Base-by-base conservation (phyloP, 92 coral and sea anemone species). In the Parazoanthus darwini region DNA sequence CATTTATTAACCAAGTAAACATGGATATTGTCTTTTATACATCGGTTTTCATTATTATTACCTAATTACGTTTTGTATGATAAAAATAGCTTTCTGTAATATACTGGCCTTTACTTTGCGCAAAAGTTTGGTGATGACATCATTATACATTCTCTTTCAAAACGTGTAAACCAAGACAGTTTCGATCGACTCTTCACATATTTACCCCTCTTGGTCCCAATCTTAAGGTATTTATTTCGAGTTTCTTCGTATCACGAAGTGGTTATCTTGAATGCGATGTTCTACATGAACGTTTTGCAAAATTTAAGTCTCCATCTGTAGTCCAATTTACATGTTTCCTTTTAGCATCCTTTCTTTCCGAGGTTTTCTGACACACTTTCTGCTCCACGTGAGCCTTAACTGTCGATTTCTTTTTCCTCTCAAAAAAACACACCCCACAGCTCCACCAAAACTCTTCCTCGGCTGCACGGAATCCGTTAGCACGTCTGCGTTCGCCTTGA, bases 371-470 rank as follows among this genome's bases (percentile, higher is more conserved):
- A 82, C 94, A 92, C 14, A 92, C 92, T 8, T 82, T 70, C 51
- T 89, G 92, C 26, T 86, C 88, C 38, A 92, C 74, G 56, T 92
- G 92, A 33, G 92, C 92, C 72, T 82, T 89, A 9, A 92, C 90
- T 13, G 94, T 89, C 66, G 92, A 92, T 86, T 92, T 92, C 76
- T 92, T 92, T 74, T 82, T 88, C 13, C 90, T 82, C 85, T 92
- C 92, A 56, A 92, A 92, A 50, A 80, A 92, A 46, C 94, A 92
- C 37, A 76, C 75, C 2, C 92, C 94, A 77, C 94, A 92, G 42
- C 92, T 88, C 92, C 94, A 92, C 88, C 88, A 89, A 46, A 86
- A 86, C 42, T 70, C 80, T 39, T 86, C 86, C 38, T 86, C 92
- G 51, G 92, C 80, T 33, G 86, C 87, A n/a, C 87, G 77, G 46